A percentile compares a stretch with the other conserved stretches of the same genome.
Evolutionary conservation across 2,113 vertebrate genomes (phyloP).

Genomic region (Sclerurus mexicanus): DNA sequence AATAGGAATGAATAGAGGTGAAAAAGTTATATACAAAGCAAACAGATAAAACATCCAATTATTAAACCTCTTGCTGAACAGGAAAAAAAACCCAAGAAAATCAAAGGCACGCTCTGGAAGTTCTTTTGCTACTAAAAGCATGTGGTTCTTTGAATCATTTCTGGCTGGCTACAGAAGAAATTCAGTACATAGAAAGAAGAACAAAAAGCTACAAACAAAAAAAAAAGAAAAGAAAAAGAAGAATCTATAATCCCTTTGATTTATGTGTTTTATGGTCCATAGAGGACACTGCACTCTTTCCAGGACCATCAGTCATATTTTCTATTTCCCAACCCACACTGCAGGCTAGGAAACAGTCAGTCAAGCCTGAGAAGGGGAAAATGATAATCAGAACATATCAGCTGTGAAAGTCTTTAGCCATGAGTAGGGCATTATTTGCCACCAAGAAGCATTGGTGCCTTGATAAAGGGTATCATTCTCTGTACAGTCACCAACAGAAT

Average conservation of each 20-base stretch:
- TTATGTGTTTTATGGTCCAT: neutral
- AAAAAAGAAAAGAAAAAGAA: neutral
- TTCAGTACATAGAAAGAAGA: neutral
- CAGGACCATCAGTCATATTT: neutral
- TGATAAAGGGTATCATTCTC: neutral
- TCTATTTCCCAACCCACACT: fast-evolving
- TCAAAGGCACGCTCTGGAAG: neutral
- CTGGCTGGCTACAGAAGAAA: neutral
- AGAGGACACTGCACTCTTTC: neutral
- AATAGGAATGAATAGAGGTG: neutral
- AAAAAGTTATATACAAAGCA: neutral
- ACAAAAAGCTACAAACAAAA: neutral
- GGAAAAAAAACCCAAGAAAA: neutral
- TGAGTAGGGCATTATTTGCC: neutral
- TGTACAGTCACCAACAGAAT: neutral
- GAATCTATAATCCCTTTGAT: neutral
- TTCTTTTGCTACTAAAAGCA: neutral
- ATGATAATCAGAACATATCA: neutral
- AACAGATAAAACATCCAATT: neutral
- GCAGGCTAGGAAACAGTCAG: neutral
- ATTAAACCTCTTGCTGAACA: neutral
- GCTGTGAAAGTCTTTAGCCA: neutral
- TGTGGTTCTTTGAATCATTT: neutral
- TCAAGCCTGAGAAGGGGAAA: neutral
- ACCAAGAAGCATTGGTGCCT: neutral